phyloP scores from a whole-genome alignment of 2,888 invertebrate genomes.

The Yponomeuta plumbellus region DNA sequence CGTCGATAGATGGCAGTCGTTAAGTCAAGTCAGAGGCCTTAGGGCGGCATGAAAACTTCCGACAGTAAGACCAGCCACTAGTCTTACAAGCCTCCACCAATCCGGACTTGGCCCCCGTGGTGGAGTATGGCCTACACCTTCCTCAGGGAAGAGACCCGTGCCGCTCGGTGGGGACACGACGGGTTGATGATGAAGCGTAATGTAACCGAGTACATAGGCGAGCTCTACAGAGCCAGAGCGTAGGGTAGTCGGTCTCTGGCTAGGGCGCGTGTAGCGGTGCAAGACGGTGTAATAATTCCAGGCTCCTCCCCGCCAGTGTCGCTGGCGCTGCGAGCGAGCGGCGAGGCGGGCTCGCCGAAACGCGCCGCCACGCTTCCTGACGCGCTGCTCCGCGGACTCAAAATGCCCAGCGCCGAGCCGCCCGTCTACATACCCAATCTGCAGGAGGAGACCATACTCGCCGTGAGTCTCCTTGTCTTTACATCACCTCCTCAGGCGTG shows the following conservation, averaged over 20 bases:
- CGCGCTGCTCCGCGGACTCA: slow-evolving; percentile 67
- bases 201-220: no score
- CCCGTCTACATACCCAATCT: slow-evolving; percentile 92
- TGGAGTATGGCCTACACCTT: no score
- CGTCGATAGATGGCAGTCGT: no score
- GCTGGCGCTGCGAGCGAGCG: slow-evolving; percentile 70
- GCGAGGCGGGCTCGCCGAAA: slow-evolving; percentile 80
- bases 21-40: no score
- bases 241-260: neutral
- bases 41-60: no score
- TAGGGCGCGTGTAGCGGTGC: neutral
- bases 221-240: no score
- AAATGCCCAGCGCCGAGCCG: slow-evolving; percentile 62
- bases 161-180: no score
- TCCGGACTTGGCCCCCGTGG: no score
- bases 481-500: neutral
- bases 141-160: no score
- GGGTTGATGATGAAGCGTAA: no score
- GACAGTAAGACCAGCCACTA: no score
- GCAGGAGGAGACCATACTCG: slow-evolving; percentile 95
- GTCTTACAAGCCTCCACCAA: no score
- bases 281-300: slow-evolving; percentile 16
- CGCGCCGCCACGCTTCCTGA: slow-evolving; percentile 65
- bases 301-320: slow-evolving; percentile 56
- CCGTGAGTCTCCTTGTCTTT: slow-evolving; percentile 66